Percentiles rank a stretch among this genome's conserved stretches.
These are phyloP conservation scores for Meghimatium bilineatum DNA, from an alignment of 2,888 invertebrate species.

Conservation along the genomic window DNA sequence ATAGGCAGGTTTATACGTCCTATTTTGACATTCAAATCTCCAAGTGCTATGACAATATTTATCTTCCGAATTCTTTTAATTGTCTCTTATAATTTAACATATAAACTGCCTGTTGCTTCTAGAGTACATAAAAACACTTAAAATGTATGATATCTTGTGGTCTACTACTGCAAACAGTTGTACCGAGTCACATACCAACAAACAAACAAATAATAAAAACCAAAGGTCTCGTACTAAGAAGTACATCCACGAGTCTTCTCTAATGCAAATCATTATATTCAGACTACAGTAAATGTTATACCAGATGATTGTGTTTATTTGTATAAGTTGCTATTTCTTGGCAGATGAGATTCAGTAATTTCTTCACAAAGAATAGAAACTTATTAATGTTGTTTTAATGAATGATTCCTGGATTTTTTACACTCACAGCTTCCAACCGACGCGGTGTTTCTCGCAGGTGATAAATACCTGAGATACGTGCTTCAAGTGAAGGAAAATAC, in stretches of 20 bases:
- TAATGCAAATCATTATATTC: background rate
- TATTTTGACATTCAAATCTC: no score
- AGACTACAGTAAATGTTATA: background rate
- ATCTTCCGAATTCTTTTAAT: no score
- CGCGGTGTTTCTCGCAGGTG: background rate
- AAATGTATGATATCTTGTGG: no score
- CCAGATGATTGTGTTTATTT: background rate
- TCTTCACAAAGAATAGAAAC: no score
- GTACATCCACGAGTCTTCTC: background rate
- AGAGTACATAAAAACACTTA: no score
- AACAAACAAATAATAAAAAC: background rate
- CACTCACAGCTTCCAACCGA: no score
- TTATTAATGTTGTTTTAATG: background rate
- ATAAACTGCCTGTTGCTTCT: no score
- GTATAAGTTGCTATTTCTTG: background rate
- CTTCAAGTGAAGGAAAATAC: background rate
- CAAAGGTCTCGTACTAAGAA: background rate
- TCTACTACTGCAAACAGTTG: background rate
- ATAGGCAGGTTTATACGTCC: no score
- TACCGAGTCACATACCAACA: background rate
- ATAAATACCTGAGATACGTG: background rate
- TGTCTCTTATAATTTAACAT: no score
- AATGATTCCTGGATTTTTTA: background rate
- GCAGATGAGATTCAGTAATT: background rate
- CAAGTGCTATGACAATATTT: no score